A percentile compares a stretch with the other conserved stretches of the same genome.
These are phyloP conservation scores for Aythya baeri DNA, from an alignment of 2,113 vertebrate genomes.

Conservation along the genomic window DNA sequence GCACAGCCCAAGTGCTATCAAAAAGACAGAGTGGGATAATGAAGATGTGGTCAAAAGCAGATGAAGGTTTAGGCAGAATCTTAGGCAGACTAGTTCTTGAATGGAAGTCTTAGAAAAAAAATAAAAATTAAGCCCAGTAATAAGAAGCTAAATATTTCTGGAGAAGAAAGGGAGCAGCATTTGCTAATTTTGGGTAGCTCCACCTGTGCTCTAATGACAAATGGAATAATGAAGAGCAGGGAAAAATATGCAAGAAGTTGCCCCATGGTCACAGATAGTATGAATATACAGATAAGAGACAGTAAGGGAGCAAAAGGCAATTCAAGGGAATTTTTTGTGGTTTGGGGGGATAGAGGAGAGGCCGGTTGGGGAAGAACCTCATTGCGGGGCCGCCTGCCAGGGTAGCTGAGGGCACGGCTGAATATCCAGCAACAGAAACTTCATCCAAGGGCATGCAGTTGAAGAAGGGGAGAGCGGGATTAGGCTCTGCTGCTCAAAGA, in stretches of 20 bases:
- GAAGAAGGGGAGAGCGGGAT: background rate
- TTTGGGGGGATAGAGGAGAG: background rate
- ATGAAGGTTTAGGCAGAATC: background rate
- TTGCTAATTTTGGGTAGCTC: background rate
- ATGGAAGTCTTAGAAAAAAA: background rate
- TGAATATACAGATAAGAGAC: background rate
- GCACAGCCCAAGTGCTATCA: rapidly evolving
- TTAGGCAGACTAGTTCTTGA: background rate
- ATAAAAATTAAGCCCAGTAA: background rate
- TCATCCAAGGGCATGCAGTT: background rate
- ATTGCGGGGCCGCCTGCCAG: background rate
- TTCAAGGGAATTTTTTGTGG: background rate
- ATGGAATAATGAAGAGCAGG: background rate
- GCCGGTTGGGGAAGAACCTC: background rate
- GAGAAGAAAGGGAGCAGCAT: rapidly evolving
- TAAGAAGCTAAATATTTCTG: background rate
- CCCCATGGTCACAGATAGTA: rapidly evolving
- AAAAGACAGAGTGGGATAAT: background rate
- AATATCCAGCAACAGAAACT: background rate
- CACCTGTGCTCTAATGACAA: rapidly evolving
- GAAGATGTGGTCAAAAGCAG: background rate
- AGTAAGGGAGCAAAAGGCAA: rapidly evolving
- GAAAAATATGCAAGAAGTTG: rapidly evolving
- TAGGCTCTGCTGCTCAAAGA: rapidly evolving
- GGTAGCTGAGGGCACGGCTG: rapidly evolving